These are phyloP conservation scores for Sebastes cheni DNA, from an alignment of 2,797 vertebrate species.

Conservation along the genomic window DNA sequence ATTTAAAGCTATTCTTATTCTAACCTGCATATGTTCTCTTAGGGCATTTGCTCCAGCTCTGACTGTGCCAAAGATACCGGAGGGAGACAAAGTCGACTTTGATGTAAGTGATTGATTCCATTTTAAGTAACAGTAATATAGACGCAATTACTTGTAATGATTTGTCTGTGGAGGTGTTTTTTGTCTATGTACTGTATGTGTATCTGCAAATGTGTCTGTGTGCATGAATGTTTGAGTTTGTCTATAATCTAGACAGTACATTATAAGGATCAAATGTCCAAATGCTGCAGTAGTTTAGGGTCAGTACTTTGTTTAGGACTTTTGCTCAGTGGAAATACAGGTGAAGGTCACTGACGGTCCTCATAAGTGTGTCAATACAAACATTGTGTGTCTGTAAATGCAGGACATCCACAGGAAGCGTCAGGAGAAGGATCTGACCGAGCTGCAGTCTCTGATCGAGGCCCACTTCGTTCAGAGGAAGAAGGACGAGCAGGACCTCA, in stretches of 20 bases:
- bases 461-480: slow-evolving; percentile 82
- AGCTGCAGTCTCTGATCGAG: slow-evolving; percentile 81
- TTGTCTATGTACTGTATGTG: not conserved
- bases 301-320: not conserved
- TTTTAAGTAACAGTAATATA: not conserved
- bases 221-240: not conserved
- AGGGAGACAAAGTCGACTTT: slow-evolving; percentile 83
- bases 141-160: not conserved
- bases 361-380: not conserved
- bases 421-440: slow-evolving; percentile 79
- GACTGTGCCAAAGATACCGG: slow-evolving; percentile 77
- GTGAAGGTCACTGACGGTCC: not conserved
- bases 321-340: not conserved
- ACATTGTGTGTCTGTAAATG: not conserved
- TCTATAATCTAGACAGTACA: not conserved
- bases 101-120: slow-evolving; percentile 71
- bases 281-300: not conserved
- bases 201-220: not conserved
- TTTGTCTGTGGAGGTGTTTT: not conserved
- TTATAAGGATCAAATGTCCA: not conserved
- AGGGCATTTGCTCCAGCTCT: slow-evolving; percentile 74
- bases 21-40: slow-evolving; percentile 21
- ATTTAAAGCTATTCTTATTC: not conserved
- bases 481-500: slow-evolving; percentile 80
- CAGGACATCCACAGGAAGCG: slow-evolving; percentile 84